Conservation (phyloP, 2,797 vertebrate species). For the Podarcis lilfordi region DNA sequence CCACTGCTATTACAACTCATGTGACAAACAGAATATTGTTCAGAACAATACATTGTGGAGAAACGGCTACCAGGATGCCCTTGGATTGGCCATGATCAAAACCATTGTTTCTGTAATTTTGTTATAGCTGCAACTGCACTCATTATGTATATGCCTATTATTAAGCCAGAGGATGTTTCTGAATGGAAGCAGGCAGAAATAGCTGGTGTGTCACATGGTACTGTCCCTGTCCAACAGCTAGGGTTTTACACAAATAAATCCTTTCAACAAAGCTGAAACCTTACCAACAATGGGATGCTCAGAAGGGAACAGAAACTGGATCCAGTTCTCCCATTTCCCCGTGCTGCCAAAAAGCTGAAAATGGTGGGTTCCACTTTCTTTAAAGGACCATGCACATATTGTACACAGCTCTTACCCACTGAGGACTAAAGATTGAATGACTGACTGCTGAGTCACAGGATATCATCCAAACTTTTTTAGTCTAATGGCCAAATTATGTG, state of each 20-base stretch:
- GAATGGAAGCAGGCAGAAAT: not conserved
- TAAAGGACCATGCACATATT: not conserved
- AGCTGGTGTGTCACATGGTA: not conserved
- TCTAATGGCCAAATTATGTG: not conserved
- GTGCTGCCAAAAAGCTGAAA: not conserved
- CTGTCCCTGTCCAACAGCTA: not conserved
- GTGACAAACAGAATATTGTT: not conserved
- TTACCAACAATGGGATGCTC: not conserved
- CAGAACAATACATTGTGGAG: rapidly evolving
- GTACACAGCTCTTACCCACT: not conserved
- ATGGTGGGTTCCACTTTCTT: not conserved
- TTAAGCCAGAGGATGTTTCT: not conserved
- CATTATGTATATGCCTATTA: not conserved
- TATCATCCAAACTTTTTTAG: not conserved
- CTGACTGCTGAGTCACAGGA: not conserved
- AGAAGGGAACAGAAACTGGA: not conserved
- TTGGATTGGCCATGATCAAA: slow-evolving; percentile 6
- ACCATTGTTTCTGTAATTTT: not conserved
- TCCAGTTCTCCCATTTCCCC: not conserved
- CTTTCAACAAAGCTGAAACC: not conserved
- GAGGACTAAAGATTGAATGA: not conserved
- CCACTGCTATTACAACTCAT: not conserved
- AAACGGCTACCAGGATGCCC: not conserved
- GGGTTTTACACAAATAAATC: not conserved
- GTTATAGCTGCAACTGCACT: not conserved